Evolutionary conservation across 2,797 vertebrate species (phyloP).

Genomic region (Zalophus californianus): DNA sequence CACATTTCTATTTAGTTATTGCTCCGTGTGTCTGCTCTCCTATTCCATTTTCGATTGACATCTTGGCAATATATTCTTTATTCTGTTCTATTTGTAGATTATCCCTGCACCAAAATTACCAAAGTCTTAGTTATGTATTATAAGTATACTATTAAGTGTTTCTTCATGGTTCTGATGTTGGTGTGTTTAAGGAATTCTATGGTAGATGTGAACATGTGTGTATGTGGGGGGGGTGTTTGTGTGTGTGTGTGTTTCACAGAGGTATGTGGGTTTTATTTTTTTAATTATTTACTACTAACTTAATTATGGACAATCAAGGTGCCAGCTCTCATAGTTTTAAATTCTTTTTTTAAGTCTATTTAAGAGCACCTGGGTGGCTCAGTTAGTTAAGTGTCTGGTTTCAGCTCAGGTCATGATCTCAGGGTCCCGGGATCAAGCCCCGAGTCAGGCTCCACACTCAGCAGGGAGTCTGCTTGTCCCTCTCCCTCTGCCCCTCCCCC

Average conservation of each 20-base stretch:
- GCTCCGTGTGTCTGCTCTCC: background rate
- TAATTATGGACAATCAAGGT: background rate
- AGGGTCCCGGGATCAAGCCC: background rate
- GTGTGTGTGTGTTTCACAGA: background rate
- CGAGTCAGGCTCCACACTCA: background rate
- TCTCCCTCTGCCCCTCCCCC: background rate
- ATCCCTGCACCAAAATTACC: background rate
- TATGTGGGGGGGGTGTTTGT: accelerated
- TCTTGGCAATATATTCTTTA: background rate
- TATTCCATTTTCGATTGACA: background rate
- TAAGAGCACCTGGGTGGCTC: background rate
- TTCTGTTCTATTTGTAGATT: background rate
- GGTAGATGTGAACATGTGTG: background rate
- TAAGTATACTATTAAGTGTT: background rate
- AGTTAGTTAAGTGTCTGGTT: background rate
- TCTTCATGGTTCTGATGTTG: background rate
- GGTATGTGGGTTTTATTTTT: background rate
- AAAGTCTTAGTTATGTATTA: background rate
- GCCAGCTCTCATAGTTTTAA: background rate
- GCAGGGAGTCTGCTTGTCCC: background rate
- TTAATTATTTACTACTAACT: background rate
- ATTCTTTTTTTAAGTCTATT: background rate
- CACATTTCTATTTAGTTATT: background rate
- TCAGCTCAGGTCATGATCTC: background rate
- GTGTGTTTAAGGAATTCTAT: background rate